These are phyloP conservation scores for Spilogale gracilis DNA, from an alignment of 2,113 vertebrate species.

Conservation along the genomic window DNA sequence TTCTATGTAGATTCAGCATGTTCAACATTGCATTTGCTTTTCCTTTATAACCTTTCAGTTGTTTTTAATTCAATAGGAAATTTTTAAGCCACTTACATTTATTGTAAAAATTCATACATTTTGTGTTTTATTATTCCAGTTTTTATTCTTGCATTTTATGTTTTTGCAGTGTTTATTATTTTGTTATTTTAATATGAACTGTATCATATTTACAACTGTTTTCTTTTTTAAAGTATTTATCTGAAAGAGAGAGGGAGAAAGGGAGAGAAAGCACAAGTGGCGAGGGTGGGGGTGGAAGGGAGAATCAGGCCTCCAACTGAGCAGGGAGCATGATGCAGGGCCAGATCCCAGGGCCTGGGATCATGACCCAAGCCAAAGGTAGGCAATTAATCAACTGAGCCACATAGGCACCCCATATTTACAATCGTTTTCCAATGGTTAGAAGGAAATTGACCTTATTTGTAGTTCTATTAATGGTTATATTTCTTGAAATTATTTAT, in stretches of 20 bases:
- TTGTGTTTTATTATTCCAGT: neutral
- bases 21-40: neutral
- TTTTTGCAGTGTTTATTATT: neutral
- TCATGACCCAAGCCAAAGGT: no score
- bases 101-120: neutral
- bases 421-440: neutral
- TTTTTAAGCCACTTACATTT: neutral
- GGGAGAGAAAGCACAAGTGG: no score
- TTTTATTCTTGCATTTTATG: neutral
- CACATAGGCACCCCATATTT: neutral
- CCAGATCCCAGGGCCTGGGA: no score
- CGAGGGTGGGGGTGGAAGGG: no score
- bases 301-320: no score
- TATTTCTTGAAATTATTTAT: neutral
- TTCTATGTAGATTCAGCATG: neutral
- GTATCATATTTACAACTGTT: neutral
- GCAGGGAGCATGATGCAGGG: no score
- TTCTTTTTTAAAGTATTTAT: no score
- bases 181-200: neutral
- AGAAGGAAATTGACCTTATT: neutral
- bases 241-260: no score
- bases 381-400: no score
- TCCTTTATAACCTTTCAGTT: neutral
- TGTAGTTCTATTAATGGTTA: neutral
- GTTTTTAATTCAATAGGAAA: neutral